Conservation (phyloP, 2,888 invertebrate species). For the Dicycla oo region DNA sequence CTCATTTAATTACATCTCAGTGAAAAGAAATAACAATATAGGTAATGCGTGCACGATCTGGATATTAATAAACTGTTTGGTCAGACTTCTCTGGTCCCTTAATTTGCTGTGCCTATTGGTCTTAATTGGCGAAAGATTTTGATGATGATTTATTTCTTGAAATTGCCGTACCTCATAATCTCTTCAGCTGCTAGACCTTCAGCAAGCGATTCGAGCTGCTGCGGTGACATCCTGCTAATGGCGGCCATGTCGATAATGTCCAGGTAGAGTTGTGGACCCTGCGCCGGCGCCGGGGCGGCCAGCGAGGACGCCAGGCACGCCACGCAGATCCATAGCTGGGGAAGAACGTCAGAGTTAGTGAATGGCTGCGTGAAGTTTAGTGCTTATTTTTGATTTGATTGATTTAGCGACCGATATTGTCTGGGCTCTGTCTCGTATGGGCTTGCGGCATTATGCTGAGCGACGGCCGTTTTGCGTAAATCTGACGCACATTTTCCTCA, state of each 20-base stretch:
- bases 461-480: too few relatives aligned
- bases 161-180: conserved; percentile 84
- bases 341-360: conserved; percentile 24
- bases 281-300: conserved; percentile 78
- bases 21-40: neutral
- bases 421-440: too few relatives aligned
- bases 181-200: conserved; percentile 88
- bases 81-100: neutral
- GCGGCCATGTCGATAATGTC: conserved; percentile 88
- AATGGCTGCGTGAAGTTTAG: neutral
- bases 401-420: neutral
- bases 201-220: conserved; percentile 85
- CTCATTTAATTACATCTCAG: neutral
- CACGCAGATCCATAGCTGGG: conserved; percentile 83
- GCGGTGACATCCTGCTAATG: conserved; percentile 87
- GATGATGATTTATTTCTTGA: neutral
- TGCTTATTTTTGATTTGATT: neutral
- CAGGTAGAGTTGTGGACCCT: conserved; percentile 74
- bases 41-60: neutral
- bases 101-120: neutral
- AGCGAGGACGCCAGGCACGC: conserved; percentile 79
- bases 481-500: too few relatives aligned
- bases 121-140: neutral
- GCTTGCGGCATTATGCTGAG: too few relatives aligned
- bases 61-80: neutral